phyloP scores from a whole-genome alignment of 2,888 invertebrate genomes.

The Monopis laevigella region DNA sequence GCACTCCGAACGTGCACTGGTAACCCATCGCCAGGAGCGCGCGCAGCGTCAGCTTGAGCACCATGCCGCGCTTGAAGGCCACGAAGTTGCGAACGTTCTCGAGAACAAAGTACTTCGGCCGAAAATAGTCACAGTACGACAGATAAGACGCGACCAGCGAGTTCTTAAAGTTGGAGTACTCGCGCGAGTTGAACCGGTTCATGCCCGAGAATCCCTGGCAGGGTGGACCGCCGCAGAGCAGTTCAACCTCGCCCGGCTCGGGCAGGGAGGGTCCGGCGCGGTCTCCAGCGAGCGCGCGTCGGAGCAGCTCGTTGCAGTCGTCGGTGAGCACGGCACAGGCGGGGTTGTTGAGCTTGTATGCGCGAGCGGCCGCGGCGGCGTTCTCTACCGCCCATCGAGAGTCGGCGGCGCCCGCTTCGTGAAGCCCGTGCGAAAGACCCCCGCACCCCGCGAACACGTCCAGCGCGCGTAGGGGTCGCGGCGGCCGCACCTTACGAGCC shows the following conservation, averaged over 20 bases:
- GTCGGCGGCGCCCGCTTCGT: conserved; percentile 73
- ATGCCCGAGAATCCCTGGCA: conserved; percentile 92
- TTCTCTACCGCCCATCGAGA: conserved; percentile 86
- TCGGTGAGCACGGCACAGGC: conserved; percentile 79
- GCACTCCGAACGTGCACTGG: conserved; percentile 85
- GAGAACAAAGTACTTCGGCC: conserved; percentile 83
- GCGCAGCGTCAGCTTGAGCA: conserved; percentile 79
- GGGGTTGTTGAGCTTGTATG: conserved; percentile 80
- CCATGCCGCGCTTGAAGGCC: conserved; percentile 82
- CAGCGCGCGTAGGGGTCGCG: conserved; percentile 70
- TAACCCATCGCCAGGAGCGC: conserved; percentile 86
- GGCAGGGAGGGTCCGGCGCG: conserved; percentile 69
- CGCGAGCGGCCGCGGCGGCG: conserved; percentile 79
- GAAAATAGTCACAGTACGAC: conserved; percentile 86
- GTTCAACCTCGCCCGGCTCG: conserved; percentile 80
- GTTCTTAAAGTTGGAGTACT: conserved; percentile 87
- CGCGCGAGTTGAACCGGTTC: conserved; percentile 86
- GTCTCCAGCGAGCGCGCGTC: conserved; percentile 72
- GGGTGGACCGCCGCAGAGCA: conserved; percentile 87
- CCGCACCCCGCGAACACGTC: conserved; percentile 91
- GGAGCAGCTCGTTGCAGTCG: conserved; percentile 80
- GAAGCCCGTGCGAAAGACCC: conserved; percentile 79
- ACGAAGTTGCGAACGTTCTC: conserved; percentile 91
- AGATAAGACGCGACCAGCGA: conserved; percentile 84
- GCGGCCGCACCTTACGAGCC: conserved; percentile 31